Conservation (phyloP, 2,888 invertebrate genomes). For the Strigamia maritima region DNA sequence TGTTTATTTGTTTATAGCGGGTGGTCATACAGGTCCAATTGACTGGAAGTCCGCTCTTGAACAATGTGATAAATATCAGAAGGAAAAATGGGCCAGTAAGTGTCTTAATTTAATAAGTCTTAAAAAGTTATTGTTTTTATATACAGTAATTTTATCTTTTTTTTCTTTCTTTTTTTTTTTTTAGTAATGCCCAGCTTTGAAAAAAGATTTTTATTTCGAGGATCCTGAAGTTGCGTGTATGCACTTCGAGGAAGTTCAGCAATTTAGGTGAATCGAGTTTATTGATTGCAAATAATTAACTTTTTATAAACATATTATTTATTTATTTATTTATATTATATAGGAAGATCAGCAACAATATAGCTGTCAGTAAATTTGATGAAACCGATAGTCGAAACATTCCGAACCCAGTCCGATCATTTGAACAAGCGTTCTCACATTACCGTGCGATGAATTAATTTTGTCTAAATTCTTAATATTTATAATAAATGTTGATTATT, state of each 20-base stretch:
- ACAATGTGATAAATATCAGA: slow-evolving; percentile 53
- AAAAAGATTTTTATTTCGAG: slow-evolving; percentile 81
- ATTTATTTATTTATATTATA: slow-evolving; percentile 40
- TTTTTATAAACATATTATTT: not conserved
- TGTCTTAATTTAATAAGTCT: no score
- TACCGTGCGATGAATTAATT: slow-evolving; percentile 58
- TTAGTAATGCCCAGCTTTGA: slow-evolving; percentile 61
- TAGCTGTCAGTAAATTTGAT: slow-evolving; percentile 61
- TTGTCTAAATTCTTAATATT: not conserved
- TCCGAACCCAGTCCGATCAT: slow-evolving; percentile 74
- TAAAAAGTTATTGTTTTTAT: not conserved
- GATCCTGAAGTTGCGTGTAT: slow-evolving; percentile 66
- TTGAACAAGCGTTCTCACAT: slow-evolving; percentile 75
- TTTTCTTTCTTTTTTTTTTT: not conserved
- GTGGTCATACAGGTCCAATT: slow-evolving; percentile 42
- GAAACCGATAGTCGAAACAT: slow-evolving; percentile 52
- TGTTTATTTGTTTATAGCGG: slow-evolving; percentile 26
- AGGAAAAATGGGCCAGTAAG: slow-evolving; percentile 60
- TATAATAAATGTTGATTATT: not conserved
- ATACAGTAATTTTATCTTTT: not conserved
- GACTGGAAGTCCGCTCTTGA: slow-evolving; percentile 50
- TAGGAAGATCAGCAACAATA: slow-evolving; percentile 55
- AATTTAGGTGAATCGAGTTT: slow-evolving; percentile 55
- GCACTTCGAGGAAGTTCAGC: slow-evolving; percentile 61
- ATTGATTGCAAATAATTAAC: not conserved